These are phyloP conservation scores for Actinia equina DNA, from an alignment of 64 coral and sea anemone species.

Conservation along the genomic window DNA sequence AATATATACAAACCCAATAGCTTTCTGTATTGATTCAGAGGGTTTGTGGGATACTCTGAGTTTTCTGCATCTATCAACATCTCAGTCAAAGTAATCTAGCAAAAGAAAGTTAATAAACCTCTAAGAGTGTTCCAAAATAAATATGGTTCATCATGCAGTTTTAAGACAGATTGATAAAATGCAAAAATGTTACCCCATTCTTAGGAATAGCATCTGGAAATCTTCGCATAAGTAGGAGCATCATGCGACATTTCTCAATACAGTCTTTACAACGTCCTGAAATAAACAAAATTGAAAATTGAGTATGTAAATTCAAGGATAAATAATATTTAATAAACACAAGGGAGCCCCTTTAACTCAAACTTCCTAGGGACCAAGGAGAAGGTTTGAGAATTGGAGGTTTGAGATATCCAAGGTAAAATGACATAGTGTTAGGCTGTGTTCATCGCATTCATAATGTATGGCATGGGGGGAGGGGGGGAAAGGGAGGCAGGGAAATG, in stretches of 20 bases:
- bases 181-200: conserved; percentile 70
- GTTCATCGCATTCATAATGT: too few relatives aligned
- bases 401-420: not conserved
- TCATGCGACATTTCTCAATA: conserved; percentile 95
- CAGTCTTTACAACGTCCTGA: conserved; percentile 86
- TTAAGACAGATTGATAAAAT: not conserved
- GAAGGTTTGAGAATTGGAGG: not conserved
- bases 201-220: conserved; percentile 94
- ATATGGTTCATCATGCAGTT: not conserved
- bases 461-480: too few relatives aligned
- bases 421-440: too few relatives aligned
- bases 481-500: too few relatives aligned
- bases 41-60: conserved; percentile 52
- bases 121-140: too few relatives aligned
- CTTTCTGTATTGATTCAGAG: conserved; percentile 80
- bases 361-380: too few relatives aligned
- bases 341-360: too few relatives aligned
- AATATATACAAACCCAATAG: conserved; percentile 42
- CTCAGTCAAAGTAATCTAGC: conserved; percentile 70
- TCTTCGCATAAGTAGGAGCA: conserved; percentile 88
- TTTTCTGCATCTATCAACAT: conserved; percentile 82
- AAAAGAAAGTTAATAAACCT: not conserved
- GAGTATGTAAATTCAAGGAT: too few relatives aligned
- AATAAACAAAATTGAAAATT: not conserved
- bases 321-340: too few relatives aligned